Conservation (phyloP, 2,888 invertebrate species). For the Cheilosia scutellata region DNA sequence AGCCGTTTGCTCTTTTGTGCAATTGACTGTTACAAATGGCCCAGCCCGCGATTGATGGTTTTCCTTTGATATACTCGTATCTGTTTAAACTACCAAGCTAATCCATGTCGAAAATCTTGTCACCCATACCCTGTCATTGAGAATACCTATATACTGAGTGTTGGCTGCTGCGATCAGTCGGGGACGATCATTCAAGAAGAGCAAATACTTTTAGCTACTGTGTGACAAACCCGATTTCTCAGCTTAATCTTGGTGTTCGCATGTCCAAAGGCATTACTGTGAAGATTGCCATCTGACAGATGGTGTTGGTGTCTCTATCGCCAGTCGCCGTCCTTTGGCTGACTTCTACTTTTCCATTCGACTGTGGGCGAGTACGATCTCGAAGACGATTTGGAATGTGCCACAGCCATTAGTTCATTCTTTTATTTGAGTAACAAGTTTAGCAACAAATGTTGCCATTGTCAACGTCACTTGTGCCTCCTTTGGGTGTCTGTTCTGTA, state of each 20-base stretch:
- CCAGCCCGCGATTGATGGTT: conserved; percentile 48
- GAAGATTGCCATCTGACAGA: conserved; percentile 67
- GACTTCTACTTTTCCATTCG: conserved; percentile 44
- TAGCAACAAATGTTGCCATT: conserved; percentile 37
- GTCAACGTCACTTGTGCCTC: conserved; percentile 51
- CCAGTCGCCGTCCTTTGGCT: conserved; percentile 33
- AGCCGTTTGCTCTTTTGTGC: conserved; percentile 48
- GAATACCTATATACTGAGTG: conserved; percentile 4
- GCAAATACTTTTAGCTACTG: conserved; percentile 28
- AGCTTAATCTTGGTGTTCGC: conserved; percentile 53
- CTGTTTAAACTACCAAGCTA: conserved; percentile 53
- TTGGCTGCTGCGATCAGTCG: conserved; percentile 22
- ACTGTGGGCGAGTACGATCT: conserved; percentile 48
- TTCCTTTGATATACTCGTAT: conserved; percentile 17
- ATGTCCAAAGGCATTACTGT: conserved; percentile 47
- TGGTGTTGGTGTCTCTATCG: conserved; percentile 66
- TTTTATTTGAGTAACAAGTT: conserved; percentile 23
- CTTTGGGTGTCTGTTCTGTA: conserved; percentile 8
- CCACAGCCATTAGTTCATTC: conserved; percentile 25
- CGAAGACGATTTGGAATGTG: conserved; percentile 49
- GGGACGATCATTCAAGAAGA: conserved; percentile 56
- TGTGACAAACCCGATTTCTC: conserved; percentile 56
- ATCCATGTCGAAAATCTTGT: conserved; percentile 68
- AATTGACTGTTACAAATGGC: conserved; percentile 65
- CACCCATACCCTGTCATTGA: conserved; percentile 49